phyloP scores from a whole-genome alignment of 2,888 invertebrate species.

The Macropis europaea region DNA sequence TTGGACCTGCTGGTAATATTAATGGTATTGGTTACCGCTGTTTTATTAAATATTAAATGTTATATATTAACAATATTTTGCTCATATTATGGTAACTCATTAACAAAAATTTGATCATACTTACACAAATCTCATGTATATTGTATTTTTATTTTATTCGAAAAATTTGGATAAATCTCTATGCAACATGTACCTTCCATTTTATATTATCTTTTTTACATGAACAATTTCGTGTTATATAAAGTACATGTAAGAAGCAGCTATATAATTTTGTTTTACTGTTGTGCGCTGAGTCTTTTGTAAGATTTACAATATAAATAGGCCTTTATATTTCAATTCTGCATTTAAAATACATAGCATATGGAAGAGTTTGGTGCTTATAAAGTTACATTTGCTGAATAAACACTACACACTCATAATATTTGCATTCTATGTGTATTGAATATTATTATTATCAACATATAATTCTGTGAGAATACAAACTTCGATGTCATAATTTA shows the following conservation, averaged over 20 bases:
- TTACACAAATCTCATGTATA: constrained; percentile 56
- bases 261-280: constrained; percentile 37
- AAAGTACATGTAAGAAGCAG: constrained; percentile 39
- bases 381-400: constrained; percentile 55
- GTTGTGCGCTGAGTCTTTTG: constrained; percentile 45
- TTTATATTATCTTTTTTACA: constrained; percentile 23
- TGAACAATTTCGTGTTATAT: constrained; percentile 29
- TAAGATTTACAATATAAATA: constrained; percentile 57
- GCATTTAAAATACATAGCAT: constrained; percentile 48
- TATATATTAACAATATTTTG: constrained; percentile 40
- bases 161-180: constrained; percentile 44
- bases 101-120: constrained; percentile 47
- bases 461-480: constrained; percentile 61
- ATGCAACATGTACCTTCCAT: constrained; percentile 35
- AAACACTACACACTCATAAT: constrained; percentile 56
- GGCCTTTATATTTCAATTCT: constrained; percentile 54
- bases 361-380: constrained; percentile 33
- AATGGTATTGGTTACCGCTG: constrained; percentile 57
- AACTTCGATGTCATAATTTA: constrained; percentile 60
- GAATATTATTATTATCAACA: constrained; percentile 61
- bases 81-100: constrained; percentile 60
- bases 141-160: constrained; percentile 24
- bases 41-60: constrained; percentile 45
- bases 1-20: constrained; percentile 59
- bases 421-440: constrained; percentile 53